Conservation (phyloP, 2,888 invertebrate genomes). For the Melieria picta region DNA sequence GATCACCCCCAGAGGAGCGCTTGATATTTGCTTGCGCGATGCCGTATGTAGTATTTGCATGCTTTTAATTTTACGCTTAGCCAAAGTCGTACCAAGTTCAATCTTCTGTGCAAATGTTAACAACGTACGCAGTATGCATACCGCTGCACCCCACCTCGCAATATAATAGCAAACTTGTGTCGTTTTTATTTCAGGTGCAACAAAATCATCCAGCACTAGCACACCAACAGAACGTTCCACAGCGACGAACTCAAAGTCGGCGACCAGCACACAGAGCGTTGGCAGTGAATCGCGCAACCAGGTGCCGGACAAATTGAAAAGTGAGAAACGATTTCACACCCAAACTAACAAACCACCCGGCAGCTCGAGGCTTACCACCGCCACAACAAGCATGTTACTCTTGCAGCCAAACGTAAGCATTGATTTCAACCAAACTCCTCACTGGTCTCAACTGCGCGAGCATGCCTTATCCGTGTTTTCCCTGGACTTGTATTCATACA, state of each 20-base stretch:
- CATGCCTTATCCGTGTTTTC: too few species aligned
- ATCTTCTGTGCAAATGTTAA: too few species aligned
- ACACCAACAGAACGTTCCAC: conserved; percentile 30
- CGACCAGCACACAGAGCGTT: conserved; percentile 30
- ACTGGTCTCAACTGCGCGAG: too few species aligned
- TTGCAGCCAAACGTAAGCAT: conserved; percentile 87
- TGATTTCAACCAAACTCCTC: not conserved
- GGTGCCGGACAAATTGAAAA: conserved; percentile 35
- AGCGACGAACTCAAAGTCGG: conserved; percentile 33
- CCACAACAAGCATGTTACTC: conserved; percentile 87
- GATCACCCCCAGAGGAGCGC: too few species aligned
- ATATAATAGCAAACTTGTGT: too few species aligned
- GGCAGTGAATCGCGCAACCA: conserved; percentile 35
- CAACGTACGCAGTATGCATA: too few species aligned
- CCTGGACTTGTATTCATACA: too few species aligned
- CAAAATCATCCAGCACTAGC: conserved; percentile 41
- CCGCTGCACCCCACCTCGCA: too few species aligned
- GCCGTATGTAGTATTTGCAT: too few species aligned
- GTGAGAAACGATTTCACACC: conserved; percentile 36
- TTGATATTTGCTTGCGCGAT: too few species aligned
- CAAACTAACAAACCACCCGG: conserved; percentile 41
- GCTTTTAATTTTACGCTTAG: too few species aligned
- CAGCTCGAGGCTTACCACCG: conserved; percentile 55
- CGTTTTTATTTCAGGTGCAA: conserved; percentile 50
- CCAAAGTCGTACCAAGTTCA: too few species aligned